A percentile compares a stretch with the other conserved stretches of the same genome.
These are phyloP conservation scores for Symphodus melops DNA, from an alignment of 2,113 vertebrate species.

Conservation along the genomic window DNA sequence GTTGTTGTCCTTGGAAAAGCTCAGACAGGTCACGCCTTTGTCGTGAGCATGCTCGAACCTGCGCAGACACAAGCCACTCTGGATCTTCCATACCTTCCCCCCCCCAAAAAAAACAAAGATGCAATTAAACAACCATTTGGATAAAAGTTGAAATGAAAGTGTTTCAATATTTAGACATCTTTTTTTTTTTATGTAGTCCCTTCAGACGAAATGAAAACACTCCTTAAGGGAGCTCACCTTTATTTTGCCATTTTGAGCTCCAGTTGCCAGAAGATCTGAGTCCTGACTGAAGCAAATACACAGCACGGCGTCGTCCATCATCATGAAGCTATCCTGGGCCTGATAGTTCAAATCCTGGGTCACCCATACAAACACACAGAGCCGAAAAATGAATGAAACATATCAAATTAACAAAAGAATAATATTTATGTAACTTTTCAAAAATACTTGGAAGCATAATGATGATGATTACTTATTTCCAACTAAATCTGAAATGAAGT, in stretches of 20 bases:
- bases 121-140: neutral
- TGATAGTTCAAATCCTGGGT: slow-evolving; percentile 96
- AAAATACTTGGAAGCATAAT: too few species aligned
- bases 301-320: slow-evolving; percentile 98
- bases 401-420: neutral
- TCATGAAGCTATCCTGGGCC: slow-evolving; percentile 98
- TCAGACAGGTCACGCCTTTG: slow-evolving; percentile 95
- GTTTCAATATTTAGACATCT: too few species aligned
- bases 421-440: neutral
- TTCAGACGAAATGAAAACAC: too few species aligned
- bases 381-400: too few species aligned
- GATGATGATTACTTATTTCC: neutral
- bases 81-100: slow-evolving; percentile 95
- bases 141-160: too few species aligned
- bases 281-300: slow-evolving; percentile 97
- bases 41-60: slow-evolving; percentile 96
- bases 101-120: neutral
- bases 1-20: slow-evolving; percentile 94
- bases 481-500: too few species aligned
- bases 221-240: slow-evolving; percentile 81
- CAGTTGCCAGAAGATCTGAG: slow-evolving; percentile 94
- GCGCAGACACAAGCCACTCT: slow-evolving; percentile 94
- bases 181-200: too few species aligned
- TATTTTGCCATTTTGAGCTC: slow-evolving; percentile 97
- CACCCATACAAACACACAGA: neutral